A percentile compares a stretch with the other conserved stretches of the same genome.
phyloP scores from a whole-genome alignment of 1,140 invertebrate genomes.

The Semibalanus balanoides region DNA sequence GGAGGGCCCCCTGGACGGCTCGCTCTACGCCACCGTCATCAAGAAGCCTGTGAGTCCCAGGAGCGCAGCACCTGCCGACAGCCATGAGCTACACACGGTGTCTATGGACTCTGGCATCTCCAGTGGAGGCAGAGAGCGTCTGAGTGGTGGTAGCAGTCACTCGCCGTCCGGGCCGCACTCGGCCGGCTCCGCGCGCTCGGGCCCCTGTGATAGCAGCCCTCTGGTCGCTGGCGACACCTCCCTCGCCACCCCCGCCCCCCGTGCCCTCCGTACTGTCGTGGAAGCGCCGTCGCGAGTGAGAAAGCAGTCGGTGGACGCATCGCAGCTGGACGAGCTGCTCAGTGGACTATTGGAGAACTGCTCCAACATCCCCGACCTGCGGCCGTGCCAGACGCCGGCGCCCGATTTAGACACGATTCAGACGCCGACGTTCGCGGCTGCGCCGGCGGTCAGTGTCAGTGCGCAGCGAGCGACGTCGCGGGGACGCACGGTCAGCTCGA shows the following conservation, averaged over 20 bases:
- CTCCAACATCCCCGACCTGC: slow-evolving; percentile 51
- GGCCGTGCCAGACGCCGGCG: slow-evolving; percentile 26
- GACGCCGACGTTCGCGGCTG: slow-evolving; percentile 17
- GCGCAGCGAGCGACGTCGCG: slow-evolving; percentile 3
- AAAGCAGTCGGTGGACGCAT: slow-evolving; percentile 20
- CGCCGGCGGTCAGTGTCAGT: not conserved
- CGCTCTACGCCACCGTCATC: slow-evolving; percentile 67
- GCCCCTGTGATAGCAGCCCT: not conserved
- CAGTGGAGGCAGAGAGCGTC: slow-evolving; percentile 12
- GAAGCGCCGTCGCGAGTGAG: slow-evolving; percentile 15
- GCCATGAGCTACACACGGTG: slow-evolving; percentile 23
- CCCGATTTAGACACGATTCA: slow-evolving; percentile 23
- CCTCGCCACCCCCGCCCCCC: too few relatives aligned
- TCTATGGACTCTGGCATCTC: slow-evolving; percentile 74
- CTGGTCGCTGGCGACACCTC: not conserved
- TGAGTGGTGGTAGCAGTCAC: slow-evolving; percentile 10
- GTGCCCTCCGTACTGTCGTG: slow-evolving; percentile 7
- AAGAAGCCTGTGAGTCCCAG: slow-evolving; percentile 32
- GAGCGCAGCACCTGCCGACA: not conserved
- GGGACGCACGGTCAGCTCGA: not conserved
- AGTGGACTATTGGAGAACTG: slow-evolving; percentile 68
- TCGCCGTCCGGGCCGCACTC: not conserved
- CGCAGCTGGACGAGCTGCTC: slow-evolving; percentile 54
- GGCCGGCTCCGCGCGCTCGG: not conserved
- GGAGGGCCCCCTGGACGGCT: slow-evolving; percentile 70